Evolutionary conservation across 2,888 invertebrate species (phyloP).

Genomic region (Ptilodon capucinus): DNA sequence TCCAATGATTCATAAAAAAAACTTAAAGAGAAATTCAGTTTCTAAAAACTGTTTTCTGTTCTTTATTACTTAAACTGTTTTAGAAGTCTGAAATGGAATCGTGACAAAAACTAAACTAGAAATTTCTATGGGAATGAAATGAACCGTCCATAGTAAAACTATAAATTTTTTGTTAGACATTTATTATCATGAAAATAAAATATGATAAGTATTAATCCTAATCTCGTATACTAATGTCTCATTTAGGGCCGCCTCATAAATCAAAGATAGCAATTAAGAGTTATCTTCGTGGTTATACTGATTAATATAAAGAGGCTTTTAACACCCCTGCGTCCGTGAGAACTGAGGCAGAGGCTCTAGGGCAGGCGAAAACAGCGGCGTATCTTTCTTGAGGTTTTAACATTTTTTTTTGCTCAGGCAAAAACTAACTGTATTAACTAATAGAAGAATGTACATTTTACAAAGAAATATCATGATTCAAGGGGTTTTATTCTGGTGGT

Average conservation of each 20-base stretch:
- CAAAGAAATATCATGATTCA: too few relatives aligned
- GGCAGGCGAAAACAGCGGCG: conserved; percentile 15
- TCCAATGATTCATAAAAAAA: too few relatives aligned
- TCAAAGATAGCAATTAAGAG: conserved; percentile 42
- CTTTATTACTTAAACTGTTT: too few relatives aligned
- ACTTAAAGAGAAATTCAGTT: too few relatives aligned
- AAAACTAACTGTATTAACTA: too few relatives aligned
- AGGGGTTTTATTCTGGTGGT: too few relatives aligned
- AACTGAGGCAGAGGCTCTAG: conserved; percentile 5
- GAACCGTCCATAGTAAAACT: background rate
- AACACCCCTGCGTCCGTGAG: conserved; percentile 49
- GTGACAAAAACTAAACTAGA: background rate
- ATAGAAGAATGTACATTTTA: too few relatives aligned
- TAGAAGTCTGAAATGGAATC: too few relatives aligned
- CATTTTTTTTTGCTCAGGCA: too few relatives aligned
- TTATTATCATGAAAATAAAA: background rate
- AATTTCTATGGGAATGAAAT: background rate
- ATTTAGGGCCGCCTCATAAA: conserved; percentile 26
- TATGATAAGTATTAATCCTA: background rate
- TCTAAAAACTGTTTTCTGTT: too few relatives aligned
- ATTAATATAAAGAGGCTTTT: conserved; percentile 52
- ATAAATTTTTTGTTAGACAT: background rate
- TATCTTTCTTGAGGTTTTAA: too few relatives aligned
- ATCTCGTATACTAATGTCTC: background rate
- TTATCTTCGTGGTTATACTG: conserved; percentile 40